Conservation (phyloP, 1,140 invertebrate genomes). For the Saccostrea echinata region DNA sequence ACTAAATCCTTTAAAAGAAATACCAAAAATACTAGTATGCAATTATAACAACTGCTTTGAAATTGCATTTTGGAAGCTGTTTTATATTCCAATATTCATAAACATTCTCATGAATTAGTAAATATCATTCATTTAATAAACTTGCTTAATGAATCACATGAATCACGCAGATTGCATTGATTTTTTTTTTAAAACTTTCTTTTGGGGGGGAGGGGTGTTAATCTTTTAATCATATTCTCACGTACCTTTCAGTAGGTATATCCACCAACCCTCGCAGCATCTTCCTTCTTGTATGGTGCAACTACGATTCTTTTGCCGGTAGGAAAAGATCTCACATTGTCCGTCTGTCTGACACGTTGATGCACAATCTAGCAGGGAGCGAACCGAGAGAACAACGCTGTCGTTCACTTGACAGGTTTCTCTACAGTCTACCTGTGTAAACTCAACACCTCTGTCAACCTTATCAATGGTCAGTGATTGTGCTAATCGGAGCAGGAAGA, state of each 20-base stretch:
- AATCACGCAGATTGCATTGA: not conserved
- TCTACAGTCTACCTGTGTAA: not conserved
- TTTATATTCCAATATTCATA: no score
- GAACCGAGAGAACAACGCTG: not conserved
- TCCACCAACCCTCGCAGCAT: not conserved
- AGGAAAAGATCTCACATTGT: not conserved
- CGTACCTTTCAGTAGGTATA: not conserved
- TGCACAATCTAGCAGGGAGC: not conserved
- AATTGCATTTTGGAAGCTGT: no score
- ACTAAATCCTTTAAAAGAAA: not conserved
- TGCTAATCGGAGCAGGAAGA: not conserved
- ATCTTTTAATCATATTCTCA: not conserved
- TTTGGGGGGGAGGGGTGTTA: not conserved
- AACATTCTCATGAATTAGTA: no score
- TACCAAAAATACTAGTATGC: no score
- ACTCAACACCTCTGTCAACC: not conserved
- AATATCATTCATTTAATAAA: no score
- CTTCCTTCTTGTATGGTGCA: not conserved
- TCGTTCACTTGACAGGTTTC: no score
- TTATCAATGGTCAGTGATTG: not conserved
- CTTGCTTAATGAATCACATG: no score
- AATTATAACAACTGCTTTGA: no score
- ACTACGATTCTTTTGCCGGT: not conserved
- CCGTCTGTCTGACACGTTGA: not conserved
- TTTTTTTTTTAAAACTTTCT: not conserved